Evolutionary conservation across 2,888 invertebrate species (phyloP).

Genomic region (Brachylomia viminalis): DNA sequence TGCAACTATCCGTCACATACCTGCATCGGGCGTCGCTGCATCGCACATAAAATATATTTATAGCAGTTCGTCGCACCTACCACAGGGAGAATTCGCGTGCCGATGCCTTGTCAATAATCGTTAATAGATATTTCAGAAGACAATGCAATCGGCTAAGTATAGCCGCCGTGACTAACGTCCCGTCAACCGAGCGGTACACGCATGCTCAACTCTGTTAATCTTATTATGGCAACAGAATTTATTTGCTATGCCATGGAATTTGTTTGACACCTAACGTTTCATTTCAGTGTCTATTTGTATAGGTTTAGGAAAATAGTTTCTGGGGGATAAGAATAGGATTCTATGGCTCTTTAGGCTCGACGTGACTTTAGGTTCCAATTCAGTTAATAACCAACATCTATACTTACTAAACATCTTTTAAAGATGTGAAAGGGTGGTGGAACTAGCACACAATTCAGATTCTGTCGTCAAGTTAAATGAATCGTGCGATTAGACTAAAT

Average conservation of each 20-base stretch:
- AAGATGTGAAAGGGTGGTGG: background rate
- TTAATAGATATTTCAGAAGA: constrained; percentile 91
- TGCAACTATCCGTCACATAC: constrained; percentile 74
- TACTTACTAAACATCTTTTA: background rate
- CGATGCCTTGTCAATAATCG: constrained; percentile 91
- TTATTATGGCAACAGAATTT: constrained; percentile 89
- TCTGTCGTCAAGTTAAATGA: constrained; percentile 2
- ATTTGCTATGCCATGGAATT: constrained; percentile 85
- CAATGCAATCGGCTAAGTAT: constrained; percentile 90
- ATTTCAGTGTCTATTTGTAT: constrained; percentile 74
- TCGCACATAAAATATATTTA: constrained; percentile 88
- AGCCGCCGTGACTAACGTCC: constrained; percentile 87
- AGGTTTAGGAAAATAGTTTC: constrained; percentile 61
- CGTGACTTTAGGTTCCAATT: constrained; percentile 5
- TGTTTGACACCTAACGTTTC: constrained; percentile 84
- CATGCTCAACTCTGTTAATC: constrained; percentile 86
- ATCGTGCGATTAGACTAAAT: background rate
- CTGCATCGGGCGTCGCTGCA: constrained; percentile 77
- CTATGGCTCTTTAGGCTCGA: constrained; percentile 23
- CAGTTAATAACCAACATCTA: background rate
- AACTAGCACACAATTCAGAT: background rate
- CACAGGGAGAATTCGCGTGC: constrained; percentile 88
- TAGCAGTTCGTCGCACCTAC: constrained; percentile 90
- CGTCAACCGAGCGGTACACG: constrained; percentile 79
- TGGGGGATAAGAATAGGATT: constrained; percentile 48